A percentile compares a stretch with the other conserved stretches of the same genome.
Evolutionary conservation across 2,888 invertebrate species (phyloP).

Genomic region (Cephus pygmeus): DNA sequence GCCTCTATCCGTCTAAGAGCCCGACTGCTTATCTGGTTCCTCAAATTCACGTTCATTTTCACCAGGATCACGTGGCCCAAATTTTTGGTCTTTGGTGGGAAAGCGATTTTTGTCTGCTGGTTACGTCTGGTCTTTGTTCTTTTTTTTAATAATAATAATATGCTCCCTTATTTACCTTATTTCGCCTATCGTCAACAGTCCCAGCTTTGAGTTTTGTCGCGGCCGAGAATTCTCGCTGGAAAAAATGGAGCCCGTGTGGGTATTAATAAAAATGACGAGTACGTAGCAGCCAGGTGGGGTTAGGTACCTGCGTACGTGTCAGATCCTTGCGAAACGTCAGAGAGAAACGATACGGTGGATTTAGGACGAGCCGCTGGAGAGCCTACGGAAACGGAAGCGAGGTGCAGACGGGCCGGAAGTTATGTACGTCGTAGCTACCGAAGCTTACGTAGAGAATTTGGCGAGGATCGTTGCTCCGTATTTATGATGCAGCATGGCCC

Average conservation of each 20-base stretch:
- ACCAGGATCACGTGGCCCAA: not conserved
- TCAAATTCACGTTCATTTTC: not conserved
- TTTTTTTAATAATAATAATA: not conserved
- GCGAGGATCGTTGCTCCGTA: slow-evolving; percentile 16
- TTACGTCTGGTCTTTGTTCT: not conserved
- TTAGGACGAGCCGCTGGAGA: not conserved
- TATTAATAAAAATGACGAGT: not conserved
- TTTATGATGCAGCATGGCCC: slow-evolving; percentile 54
- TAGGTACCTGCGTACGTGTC: not conserved
- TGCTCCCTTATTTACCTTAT: not conserved
- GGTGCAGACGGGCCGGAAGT: not conserved
- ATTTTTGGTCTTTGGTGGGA: not conserved
- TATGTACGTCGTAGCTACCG: not conserved
- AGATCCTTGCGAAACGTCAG: not conserved
- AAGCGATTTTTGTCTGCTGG: not conserved
- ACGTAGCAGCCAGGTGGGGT: not conserved
- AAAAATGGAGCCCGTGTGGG: not conserved
- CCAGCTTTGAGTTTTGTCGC: not conserved
- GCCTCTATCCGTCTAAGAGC: not conserved
- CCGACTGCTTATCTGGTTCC: not conserved
- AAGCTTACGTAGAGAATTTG: not conserved
- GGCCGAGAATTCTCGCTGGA: not conserved
- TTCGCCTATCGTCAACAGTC: not conserved
- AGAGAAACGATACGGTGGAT: not conserved
- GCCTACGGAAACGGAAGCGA: not conserved